Base-by-base conservation (phyloP, 1,140 invertebrate genomes). In the Dreissena rostriformis region DNA sequence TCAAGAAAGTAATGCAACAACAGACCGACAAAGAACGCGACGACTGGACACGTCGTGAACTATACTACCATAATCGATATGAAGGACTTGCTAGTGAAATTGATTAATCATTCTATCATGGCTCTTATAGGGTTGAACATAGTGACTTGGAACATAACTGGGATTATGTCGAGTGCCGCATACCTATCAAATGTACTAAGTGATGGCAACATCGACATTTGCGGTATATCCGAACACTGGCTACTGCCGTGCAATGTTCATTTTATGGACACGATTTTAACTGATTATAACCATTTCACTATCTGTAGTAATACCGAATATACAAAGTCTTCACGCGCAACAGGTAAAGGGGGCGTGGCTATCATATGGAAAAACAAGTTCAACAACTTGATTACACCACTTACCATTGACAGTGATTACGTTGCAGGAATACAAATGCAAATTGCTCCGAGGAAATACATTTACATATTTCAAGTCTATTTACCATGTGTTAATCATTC, bases 401-500 rank as follows among this genome's bases (percentile, higher is more conserved):
- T 77, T 11, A 39, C 15, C 12, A 51, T 51, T 49, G 75, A 65
- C 22, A 63, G 66, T 67, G 75, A 77, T 52, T n/a, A 61, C 12
- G 51, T 77, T 51, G 63, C 52, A 65, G 61, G 61, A 17, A 29
- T 77, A 24, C 75, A 77, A 65, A 66, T 66, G 61, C 63, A 77
- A 52, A n/a, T 66, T 63, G 8, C 19, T 49, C 17, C 28, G n/a
- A 51, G 4, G 11, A 15, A 49, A 52, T 72, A 6, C 39, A 49
- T 77, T 26, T 77, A 29, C 52, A 66, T 77, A n/a, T 66, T 77
- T 51, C 28, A 67, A 24, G 75, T 77, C 0, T 77, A 66, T 77
- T 29, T 77, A 26, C 75, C 61, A 14, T 39, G 57, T 77, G 63
- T 51, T 22, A 77, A 77, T 66, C 75, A 66, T 49, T 17, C 53